These are phyloP conservation scores for Aphidius ervi DNA, from an alignment of 1,140 invertebrate species.

Conservation along the genomic window DNA sequence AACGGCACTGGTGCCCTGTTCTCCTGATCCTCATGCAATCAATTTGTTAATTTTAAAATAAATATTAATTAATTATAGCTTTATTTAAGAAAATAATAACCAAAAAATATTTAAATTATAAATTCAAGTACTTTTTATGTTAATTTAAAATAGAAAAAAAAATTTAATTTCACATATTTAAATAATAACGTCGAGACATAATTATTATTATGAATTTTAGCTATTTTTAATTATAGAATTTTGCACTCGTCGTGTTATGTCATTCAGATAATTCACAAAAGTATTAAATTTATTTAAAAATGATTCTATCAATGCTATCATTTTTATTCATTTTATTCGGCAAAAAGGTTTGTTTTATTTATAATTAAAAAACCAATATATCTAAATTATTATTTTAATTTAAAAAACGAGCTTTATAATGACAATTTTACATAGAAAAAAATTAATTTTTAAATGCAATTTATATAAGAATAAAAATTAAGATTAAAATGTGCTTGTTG, in stretches of 20 bases:
- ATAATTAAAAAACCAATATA: neutral
- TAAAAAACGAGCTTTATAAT: too few species aligned
- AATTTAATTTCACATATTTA: too few species aligned
- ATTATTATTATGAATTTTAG: constrained; percentile 5
- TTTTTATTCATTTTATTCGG: constrained; percentile 18
- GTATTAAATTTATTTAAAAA: constrained; percentile 1
- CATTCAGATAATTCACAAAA: constrained; percentile 13
- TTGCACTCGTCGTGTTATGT: constrained; percentile 8
- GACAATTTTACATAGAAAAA: too few species aligned
- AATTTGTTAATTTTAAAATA: too few species aligned
- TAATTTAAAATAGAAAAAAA: constrained; percentile 15
- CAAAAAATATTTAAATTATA: too few species aligned
- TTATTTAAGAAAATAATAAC: too few species aligned
- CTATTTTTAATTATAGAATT: constrained; percentile 22
- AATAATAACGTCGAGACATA: neutral
- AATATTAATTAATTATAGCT: neutral
- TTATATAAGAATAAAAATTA: neutral
- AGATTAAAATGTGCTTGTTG: constrained; percentile 24
- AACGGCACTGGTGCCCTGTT: too few species aligned
- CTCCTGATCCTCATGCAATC: too few species aligned
- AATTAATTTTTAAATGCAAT: neutral
- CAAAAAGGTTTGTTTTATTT: constrained; percentile 17
- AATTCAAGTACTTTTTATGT: too few species aligned
- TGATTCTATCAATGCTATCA: constrained; percentile 18
- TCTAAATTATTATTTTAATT: too few species aligned